Evolutionary conservation across 2,113 vertebrate species (phyloP), one percentile per base, ranked within the genome.

Genomic region (Ia io): DNA sequence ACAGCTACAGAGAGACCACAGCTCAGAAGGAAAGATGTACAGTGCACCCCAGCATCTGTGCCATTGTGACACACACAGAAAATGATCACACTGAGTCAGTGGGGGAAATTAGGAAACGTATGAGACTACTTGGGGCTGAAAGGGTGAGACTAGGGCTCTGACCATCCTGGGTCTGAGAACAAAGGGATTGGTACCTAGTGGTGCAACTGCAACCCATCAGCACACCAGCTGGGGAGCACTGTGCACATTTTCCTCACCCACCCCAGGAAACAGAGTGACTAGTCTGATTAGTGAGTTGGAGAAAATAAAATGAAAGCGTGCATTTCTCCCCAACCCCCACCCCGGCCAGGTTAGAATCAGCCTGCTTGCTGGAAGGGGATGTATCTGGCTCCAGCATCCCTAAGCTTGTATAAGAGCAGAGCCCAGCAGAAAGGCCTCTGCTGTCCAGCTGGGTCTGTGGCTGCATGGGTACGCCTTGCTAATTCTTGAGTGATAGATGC

Each of bases 121-220:
- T 10, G 30, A 61, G 35, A 53, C 14, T 44, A 12, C 7, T 67
- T 56, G 49, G 32, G 6, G 59, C 40, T 61, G 13, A 74, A 53
- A 56, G 65, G 73, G 47, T 47, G 40, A 85, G 73, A 67, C 44
- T n/a, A 13, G 65, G 18, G 5, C 37, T 90, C 35, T 67, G 56
- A 28, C 23, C 16, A 67, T 12, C 7, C 37, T 79, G 14, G 17
- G 25, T 56, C 42, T 3, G 3, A 73, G 69, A 7, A 53, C 40
- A 61, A 23, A 74, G 49, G 7, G 2, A 16, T 5, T 0, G 2
- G 22, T 3, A 30, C 56, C 47, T 40, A 0, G 0, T 42, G n/a
- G 40, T 23, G 17, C n/a, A 74, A 47, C 37, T 86, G 14, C 30
- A 23, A 35, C 17, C 28, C 44, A 49, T 30, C 28, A 59, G 5